phyloP scores from a whole-genome alignment of 2,888 invertebrate species.

The Polymixis flavicincta region DNA sequence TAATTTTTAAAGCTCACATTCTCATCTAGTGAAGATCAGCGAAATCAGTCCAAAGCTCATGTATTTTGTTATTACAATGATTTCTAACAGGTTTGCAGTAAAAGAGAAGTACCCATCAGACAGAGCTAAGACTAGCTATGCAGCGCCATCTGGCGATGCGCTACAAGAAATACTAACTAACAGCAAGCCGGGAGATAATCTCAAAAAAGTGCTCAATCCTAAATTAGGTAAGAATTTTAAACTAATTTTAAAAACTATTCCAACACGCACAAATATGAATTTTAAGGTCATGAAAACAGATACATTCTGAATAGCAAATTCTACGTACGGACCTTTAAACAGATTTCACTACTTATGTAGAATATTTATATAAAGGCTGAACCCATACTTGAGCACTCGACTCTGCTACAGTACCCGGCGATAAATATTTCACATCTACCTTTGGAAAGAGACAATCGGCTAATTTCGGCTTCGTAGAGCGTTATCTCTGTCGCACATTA shows the following conservation, averaged over 20 bases:
- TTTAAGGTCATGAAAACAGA: not conserved
- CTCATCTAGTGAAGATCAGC: not conserved
- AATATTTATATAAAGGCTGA: too few relatives aligned
- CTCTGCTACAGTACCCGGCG: too few relatives aligned
- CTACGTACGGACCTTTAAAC: not conserved
- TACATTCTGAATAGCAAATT: not conserved
- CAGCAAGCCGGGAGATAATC: conserved; percentile 93
- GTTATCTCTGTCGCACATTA: too few relatives aligned
- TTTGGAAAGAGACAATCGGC: too few relatives aligned
- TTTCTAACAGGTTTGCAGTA: conserved; percentile 94
- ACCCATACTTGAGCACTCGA: too few relatives aligned
- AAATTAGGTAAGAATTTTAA: conserved; percentile 91
- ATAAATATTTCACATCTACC: too few relatives aligned
- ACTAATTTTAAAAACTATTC: too few relatives aligned
- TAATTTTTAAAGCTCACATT: not conserved
- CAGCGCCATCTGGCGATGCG: conserved; percentile 89
- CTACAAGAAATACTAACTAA: conserved; percentile 91
- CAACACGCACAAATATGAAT: not conserved
- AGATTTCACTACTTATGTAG: too few relatives aligned
- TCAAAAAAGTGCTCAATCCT: conserved; percentile 96
- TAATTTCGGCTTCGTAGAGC: too few relatives aligned
- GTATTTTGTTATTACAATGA: not conserved
- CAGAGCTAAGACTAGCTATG: conserved; percentile 92
- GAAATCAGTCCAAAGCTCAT: not conserved
- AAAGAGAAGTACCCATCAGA: conserved; percentile 97